Evolutionary conservation across 2,797 vertebrate genomes (phyloP), one percentile per base, ranked within the genome.

Genomic region (Catharus ustulatus): DNA sequence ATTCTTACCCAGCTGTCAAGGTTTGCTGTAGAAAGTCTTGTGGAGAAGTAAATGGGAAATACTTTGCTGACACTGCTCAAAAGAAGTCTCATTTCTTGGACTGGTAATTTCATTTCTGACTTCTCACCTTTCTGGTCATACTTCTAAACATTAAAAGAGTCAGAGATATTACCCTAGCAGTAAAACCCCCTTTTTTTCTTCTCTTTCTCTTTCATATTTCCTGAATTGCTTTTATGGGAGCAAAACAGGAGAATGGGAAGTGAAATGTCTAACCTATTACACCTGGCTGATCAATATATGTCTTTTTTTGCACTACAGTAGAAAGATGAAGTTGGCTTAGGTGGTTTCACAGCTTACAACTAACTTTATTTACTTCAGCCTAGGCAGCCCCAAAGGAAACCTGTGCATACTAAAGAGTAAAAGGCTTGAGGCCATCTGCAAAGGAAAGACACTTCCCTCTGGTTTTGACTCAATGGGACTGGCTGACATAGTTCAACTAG

Each of bases 21-120:
- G 9, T 13, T 71, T 64, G 51, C 48, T 52, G 17, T 26, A 67
- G 66, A 78, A 87, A 91, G 3, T 38, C 34, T 72, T 85, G 29
- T 27, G 32, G 46, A 74, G 54, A 77, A 95, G 77, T 73, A 91
- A 89, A 92, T 62, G 43, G 46, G 51, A 87, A 96, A 82, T 55
- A 73, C n/a, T 94, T 94, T 84, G 49, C 68, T 91, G 84, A 94
- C 72, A 72, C 34, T 80, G 87, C 54, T 77, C 75, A 77, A 95
- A 96, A 89, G 34, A 76, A 49, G 3, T 9, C 18, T 78, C 16
- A 42, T 51, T 91, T 43, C 75, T 91, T 78, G 40, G 46, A 72
- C 43, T 36, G 68, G 43, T 9, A 88, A 58, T 95, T 93, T 88
- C 1, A 48, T 81, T 94, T 90, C 69, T 86, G 54, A 86, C 43